These are phyloP conservation scores for Lophius americanus DNA, from an alignment of 2,797 vertebrate genomes.

Conservation along the genomic window DNA sequence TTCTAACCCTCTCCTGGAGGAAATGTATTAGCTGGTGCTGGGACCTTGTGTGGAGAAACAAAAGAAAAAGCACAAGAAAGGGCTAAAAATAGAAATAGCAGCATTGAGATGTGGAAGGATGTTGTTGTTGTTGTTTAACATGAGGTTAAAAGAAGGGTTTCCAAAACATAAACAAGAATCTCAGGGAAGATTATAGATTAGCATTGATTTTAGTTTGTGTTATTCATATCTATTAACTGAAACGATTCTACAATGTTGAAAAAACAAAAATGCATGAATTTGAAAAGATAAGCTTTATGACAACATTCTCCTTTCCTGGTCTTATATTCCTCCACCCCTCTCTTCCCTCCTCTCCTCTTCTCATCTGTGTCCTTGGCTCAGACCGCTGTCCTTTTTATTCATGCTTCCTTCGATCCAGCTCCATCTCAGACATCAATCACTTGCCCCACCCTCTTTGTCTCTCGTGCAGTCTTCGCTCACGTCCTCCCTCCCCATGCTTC, in stretches of 20 bases:
- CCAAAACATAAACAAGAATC: background rate
- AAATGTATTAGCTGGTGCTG: background rate
- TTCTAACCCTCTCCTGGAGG: background rate
- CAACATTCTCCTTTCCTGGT: constrained; percentile 12
- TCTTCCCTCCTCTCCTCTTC: constrained; percentile 3
- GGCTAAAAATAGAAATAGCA: constrained; percentile 21
- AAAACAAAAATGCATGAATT: background rate
- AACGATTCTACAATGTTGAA: background rate
- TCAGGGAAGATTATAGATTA: background rate
- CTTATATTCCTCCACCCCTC: background rate
- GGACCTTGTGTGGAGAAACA: background rate
- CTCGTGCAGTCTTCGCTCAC: background rate
- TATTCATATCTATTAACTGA: background rate
- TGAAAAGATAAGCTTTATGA: background rate
- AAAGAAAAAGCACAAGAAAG: constrained; percentile 1
- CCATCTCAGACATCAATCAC: constrained; percentile 48
- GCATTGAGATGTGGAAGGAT: background rate
- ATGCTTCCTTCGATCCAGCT: constrained; percentile 38
- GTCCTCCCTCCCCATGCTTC: background rate
- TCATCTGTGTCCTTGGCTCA: background rate
- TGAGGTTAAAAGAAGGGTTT: background rate
- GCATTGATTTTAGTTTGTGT: background rate
- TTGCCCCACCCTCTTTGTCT: constrained; percentile 5
- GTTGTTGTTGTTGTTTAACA: too few species aligned
- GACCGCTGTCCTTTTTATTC: constrained; percentile 31